Base-by-base conservation (phyloP, 1,140 invertebrate species). In the Caenorhabditis latens region DNA sequence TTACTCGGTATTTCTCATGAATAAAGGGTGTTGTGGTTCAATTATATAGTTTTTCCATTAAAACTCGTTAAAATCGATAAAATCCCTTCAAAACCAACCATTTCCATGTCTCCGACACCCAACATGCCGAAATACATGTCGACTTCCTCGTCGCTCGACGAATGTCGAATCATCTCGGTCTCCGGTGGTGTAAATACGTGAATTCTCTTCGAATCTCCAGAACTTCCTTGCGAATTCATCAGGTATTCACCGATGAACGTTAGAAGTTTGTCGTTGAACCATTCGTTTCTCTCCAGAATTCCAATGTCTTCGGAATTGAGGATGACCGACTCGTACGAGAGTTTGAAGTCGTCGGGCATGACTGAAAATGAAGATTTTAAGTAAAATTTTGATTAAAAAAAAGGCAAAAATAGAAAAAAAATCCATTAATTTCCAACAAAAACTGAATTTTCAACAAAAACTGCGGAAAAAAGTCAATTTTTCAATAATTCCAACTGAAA, bases 191-290 rank as follows among this genome's bases (percentile, higher is more conserved):
- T 46, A 42, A 71, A 71, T 0, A 71, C 65, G 65, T 71, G 43
- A n/a, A 71, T 46, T 21, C 32, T 11, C 24, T 13, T 40, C 8
- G 24, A 21, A 0, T n/a, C 21, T 3, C 21, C 32, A 32, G 32
- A 32, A 19, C n/a, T 16, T 9, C 21, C 55, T 2, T 32, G 43
- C 19, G 21, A 13, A n/a, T 50, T 63, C 32, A 48, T 65, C 61
- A 50, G 48, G 32, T 32, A 61, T 43, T 87, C 86, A 0, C 43
- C 43, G 24, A 55, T 42, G 42, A 87, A 84, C 2, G 82, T 87
- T 19, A 87, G 84, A 6, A 84, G 9, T 40, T 65, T 83, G 50
- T 87, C 86, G 24, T 87, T 87, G 57, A 84, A 82, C 86, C 86
- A 87, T n/a, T 42, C n/a, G 48, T 43, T 43, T 21, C 16, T 24